Conservation (phyloP, 1,140 invertebrate genomes). For the Cyphomyrmex costatus region DNA sequence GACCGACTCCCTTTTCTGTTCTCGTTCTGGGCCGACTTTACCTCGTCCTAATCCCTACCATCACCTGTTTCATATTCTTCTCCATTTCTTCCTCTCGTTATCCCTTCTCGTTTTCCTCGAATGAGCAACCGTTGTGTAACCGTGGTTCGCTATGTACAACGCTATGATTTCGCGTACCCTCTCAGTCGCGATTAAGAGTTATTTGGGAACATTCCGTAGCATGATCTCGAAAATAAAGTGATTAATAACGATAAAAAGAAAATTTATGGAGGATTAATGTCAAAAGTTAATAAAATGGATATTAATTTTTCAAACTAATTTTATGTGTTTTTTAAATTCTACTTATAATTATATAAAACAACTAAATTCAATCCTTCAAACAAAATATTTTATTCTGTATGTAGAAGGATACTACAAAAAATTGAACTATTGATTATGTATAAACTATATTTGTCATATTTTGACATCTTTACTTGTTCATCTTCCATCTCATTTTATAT, state of each 20-base stretch:
- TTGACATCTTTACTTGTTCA: no score
- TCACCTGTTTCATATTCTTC: constrained; percentile 77
- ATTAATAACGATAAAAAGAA: constrained; percentile 1
- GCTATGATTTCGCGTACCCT: constrained; percentile 20
- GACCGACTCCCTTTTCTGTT: constrained; percentile 83
- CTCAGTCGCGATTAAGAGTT: constrained; percentile 13
- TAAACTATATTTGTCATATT: no score
- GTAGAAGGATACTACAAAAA: neutral
- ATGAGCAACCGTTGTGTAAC: constrained; percentile 55
- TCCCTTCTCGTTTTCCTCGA: constrained; percentile 1
- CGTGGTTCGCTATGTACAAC: neutral
- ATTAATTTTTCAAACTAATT: neutral
- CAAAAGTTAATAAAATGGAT: neutral
- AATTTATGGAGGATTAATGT: neutral
- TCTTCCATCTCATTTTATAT: no score
- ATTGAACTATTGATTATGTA: no score
- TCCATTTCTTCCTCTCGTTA: constrained; percentile 38
- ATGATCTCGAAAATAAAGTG: constrained; percentile 2
- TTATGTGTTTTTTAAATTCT: neutral
- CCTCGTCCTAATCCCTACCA: constrained; percentile 71
- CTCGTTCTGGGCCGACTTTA: constrained; percentile 67
- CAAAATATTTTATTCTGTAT: neutral
- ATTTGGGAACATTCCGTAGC: neutral
- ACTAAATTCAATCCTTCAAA: neutral
- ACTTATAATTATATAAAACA: neutral